Base-by-base conservation (phyloP, 2,888 invertebrate genomes). In the Sthenelais limicola region DNA sequence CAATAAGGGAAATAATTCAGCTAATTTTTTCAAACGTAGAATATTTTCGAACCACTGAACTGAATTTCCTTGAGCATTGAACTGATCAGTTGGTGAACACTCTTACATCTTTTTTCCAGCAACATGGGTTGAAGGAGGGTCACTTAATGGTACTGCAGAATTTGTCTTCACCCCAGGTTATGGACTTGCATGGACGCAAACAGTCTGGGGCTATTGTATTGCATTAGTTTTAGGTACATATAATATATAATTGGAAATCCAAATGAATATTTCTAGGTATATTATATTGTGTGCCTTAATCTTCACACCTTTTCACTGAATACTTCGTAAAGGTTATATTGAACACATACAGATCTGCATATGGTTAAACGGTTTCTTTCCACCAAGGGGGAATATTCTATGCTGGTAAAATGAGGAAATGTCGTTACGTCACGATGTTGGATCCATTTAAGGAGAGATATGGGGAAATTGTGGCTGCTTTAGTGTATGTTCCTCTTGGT, bases 81-180 rank as follows among this genome's bases (percentile, higher is more conserved):
- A n/a, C n/a, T n/a, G n/a, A n/a, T n/a, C n/a, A n/a, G n/a, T n/a
- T n/a, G n/a, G n/a, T n/a, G n/a, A n/a, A n/a, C n/a, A n/a, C n/a
- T n/a, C n/a, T n/a, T n/a, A n/a, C n/a, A n/a, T n/a, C n/a, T n/a
- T n/a, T n/a, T n/a, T n/a, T n/a, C n/a, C n/a, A n/a, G n/a, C n/a
- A n/a, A n/a, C n/a, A n/a, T n/a, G n/a, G n/a, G n/a, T n/a, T 2
- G 84, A 84, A 72, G 85, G 84, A 35, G 83, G 84, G 15, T 84
- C 82, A 71, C 80, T 85, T 12, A 83, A 84, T 79, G 85, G 85
- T 71, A 82, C 84, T 75, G 83, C 85, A 3, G 84, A 85, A 72
- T 81, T 81, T 30, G 81, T 85, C 62, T 66, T 66, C 35, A 38
- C n/a, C 18, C 84, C 82, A 18, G 78, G 76, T 1, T 72, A 74